Evolutionary conservation across 2,888 invertebrate genomes (phyloP).

Genomic region (Drosophila tanythrix): DNA sequence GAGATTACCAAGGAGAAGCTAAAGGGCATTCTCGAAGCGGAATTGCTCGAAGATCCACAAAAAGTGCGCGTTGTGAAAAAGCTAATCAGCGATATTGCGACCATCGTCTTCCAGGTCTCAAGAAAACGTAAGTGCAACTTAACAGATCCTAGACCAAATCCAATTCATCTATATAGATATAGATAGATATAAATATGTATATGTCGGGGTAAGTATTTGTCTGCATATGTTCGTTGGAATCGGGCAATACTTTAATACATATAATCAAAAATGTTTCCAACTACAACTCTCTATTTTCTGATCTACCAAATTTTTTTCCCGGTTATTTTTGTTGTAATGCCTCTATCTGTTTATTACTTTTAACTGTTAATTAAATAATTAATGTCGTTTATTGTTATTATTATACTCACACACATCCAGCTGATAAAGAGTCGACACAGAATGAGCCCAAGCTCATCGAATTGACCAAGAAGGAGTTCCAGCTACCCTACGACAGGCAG

Average conservation of each 20-base stretch:
- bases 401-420: constrained; percentile 7
- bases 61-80: constrained; percentile 90
- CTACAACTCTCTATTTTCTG: background rate
- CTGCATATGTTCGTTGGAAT: background rate
- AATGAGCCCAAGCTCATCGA: constrained; percentile 10
- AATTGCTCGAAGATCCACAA: constrained; percentile 86
- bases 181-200: background rate
- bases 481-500: constrained; percentile 88
- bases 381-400: constrained; percentile 25
- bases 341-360: background rate
- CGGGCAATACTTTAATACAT: constrained; percentile 26
- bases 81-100: constrained; percentile 91
- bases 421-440: background rate
- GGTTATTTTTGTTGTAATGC: background rate
- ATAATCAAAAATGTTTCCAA: background rate
- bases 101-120: constrained; percentile 89
- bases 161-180: background rate
- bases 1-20: constrained; percentile 95
- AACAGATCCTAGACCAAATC: constrained; percentile 12
- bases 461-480: constrained; percentile 27
- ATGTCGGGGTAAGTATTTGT: constrained; percentile 22
- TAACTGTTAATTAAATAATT: constrained; percentile 23
- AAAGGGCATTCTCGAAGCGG: constrained; percentile 91
- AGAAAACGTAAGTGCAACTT: constrained; percentile 84
- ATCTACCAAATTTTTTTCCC: background rate